Evolutionary conservation across 2,888 invertebrate genomes (phyloP), one percentile per base, ranked within the genome.

Genomic region (Tridacna crocea): DNA sequence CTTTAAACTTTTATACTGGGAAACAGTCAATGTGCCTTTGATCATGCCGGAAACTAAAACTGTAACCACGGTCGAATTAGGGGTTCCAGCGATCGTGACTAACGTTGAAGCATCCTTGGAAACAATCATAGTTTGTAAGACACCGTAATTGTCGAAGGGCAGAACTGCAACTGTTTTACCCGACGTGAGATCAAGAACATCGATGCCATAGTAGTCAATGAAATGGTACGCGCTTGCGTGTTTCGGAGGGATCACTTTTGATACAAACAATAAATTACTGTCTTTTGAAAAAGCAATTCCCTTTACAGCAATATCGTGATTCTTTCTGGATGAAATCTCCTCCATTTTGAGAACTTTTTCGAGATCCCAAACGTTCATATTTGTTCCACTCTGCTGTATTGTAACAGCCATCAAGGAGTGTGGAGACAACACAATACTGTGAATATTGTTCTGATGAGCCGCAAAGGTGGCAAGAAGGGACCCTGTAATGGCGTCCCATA

Each of bases 171-270:
- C 70, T 13, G 68, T 74, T 12, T 68, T 81, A 10, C 84, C 87
- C 17, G 75, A 79, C 4, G 82, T 58, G 0, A 87, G 60, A 36
- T 87, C 80, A 22, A 87, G 74, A 4, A 79, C 77, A 46, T 91
- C 91, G 17, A 92, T 82, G 6, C 91, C 90, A 76, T 90, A 92
- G 72, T 84, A 89, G 78, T 91, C 90, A 51, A 90, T 85, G 77
- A 82, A 89, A 74, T 91, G 89, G 78, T 90, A 91, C 3, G 88
- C 89, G 55, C 82, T 83, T 15, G 80, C 81, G 66, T 85, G 88
- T 75, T 88, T 88, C 19, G 81, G 87, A n/a, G 84, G 81, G 22
- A 81, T 75, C 3, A 87, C 82, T 15, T 81, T 79, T 0, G 82
- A 80, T 58, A 87, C 46, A 58, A 87, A 87, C 26, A 84, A 72